A percentile compares a stretch with the other conserved stretches of the same genome.
phyloP scores from a whole-genome alignment of 2,888 invertebrate genomes.

The Venustoraphidia nigricollis region DNA sequence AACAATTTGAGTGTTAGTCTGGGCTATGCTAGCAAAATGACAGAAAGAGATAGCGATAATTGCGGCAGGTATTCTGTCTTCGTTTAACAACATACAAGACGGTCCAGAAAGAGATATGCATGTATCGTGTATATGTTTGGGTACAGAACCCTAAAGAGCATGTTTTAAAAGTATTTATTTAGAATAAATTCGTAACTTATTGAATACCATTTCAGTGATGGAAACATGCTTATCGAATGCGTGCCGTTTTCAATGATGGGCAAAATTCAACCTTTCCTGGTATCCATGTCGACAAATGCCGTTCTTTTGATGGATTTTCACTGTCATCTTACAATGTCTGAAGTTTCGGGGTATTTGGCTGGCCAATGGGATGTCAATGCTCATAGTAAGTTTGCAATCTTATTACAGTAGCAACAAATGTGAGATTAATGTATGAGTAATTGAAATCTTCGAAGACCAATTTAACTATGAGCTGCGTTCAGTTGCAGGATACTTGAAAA shows the following conservation, averaged over 20 bases:
- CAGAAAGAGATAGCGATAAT: too few relatives aligned
- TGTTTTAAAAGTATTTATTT: not conserved
- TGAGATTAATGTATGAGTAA: not conserved
- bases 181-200: not conserved
- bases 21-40: too few relatives aligned
- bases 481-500: too few relatives aligned
- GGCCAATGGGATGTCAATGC: constrained; percentile 90
- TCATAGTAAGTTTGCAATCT: constrained; percentile 55
- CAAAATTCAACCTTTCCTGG: constrained; percentile 83
- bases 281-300: constrained; percentile 76
- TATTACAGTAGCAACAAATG: not conserved
- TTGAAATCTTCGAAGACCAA: too few relatives aligned
- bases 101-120: too few relatives aligned
- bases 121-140: too few relatives aligned
- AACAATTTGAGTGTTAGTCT: too few relatives aligned
- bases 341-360: constrained; percentile 90
- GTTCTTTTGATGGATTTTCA: constrained; percentile 83
- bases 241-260: constrained; percentile 75
- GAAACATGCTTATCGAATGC: constrained; percentile 78
- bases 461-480: too few relatives aligned
- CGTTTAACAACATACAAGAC: too few relatives aligned
- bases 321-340: constrained; percentile 83
- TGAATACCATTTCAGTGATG: constrained; percentile 48
- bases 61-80: too few relatives aligned
- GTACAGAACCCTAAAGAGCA: constrained; percentile 2